A percentile compares a stretch with the other conserved stretches of the same genome.
Evolutionary conservation across 2,888 invertebrate species (phyloP).

Genomic region (Entomobrya proxima): DNA sequence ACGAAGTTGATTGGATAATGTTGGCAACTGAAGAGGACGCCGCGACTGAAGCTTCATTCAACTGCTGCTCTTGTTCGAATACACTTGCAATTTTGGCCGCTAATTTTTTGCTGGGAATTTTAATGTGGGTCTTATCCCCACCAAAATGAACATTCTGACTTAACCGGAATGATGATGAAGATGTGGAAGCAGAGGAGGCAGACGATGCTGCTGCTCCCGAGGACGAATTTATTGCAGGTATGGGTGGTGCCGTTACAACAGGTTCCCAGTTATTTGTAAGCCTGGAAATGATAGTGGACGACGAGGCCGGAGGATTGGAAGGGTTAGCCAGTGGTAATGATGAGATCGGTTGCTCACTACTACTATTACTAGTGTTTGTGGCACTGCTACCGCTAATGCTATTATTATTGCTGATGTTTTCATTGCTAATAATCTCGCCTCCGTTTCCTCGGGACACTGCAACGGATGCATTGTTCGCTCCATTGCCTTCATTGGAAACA

Average conservation of each 20-base stretch:
- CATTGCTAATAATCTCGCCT: background rate
- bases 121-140: slow-evolving; percentile 69
- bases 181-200: slow-evolving; percentile 17
- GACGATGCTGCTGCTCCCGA: slow-evolving; percentile 27
- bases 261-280: slow-evolving; percentile 36
- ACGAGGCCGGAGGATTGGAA: background rate
- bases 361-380: background rate
- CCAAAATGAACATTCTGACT: slow-evolving; percentile 47
- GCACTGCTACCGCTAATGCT: background rate
- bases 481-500: slow-evolving; percentile 29
- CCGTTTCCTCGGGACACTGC: slow-evolving; percentile 6
- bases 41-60: slow-evolving; percentile 52
- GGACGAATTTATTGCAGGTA: slow-evolving; percentile 22
- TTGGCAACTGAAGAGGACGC: slow-evolving; percentile 33
- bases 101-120: slow-evolving; percentile 74
- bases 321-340: slow-evolving; percentile 53
- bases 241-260: background rate
- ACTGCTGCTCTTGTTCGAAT: slow-evolving; percentile 71
- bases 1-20: slow-evolving; percentile 12
- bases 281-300: slow-evolving; percentile 35
- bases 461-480: background rate
- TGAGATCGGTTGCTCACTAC: slow-evolving; percentile 57
- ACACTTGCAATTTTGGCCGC: slow-evolving; percentile 74
- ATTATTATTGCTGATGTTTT: slow-evolving; percentile 18
- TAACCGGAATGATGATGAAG: slow-evolving; percentile 31